These are phyloP conservation scores for Phalacrocorax brasilianus DNA, from an alignment of 2,113 vertebrate genomes.

Conservation along the genomic window DNA sequence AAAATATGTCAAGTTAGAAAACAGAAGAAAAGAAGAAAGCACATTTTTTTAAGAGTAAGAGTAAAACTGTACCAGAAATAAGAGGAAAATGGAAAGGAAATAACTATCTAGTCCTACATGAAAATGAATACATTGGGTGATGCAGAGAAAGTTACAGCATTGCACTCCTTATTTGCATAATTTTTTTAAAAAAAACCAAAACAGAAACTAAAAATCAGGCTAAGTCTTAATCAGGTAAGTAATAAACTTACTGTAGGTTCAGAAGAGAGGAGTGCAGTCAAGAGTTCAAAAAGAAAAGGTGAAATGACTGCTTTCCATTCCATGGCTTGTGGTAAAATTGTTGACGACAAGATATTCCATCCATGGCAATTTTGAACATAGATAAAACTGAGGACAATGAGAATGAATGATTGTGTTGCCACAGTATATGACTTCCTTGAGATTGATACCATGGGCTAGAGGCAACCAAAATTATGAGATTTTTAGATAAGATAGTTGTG, in stretches of 20 bases:
- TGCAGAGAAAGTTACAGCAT: neutral
- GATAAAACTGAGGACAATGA: neutral
- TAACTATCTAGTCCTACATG: neutral
- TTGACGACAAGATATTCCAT: neutral
- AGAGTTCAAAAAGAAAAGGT: neutral
- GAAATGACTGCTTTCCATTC: neutral
- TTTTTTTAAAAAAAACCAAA: neutral
- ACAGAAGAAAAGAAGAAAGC: neutral
- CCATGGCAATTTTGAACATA: neutral
- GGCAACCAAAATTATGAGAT: neutral
- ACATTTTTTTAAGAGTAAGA: neutral
- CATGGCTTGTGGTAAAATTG: neutral
- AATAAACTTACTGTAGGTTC: neutral
- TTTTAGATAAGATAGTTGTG: neutral
- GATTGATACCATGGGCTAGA: neutral
- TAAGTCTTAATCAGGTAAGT: neutral
- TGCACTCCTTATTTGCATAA: neutral
- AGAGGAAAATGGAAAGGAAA: neutral
- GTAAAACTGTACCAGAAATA: neutral
- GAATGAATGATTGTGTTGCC: neutral
- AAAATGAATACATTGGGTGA: neutral
- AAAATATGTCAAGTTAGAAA: neutral
- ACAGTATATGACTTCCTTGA: neutral
- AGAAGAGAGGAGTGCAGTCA: neutral
- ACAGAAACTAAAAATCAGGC: neutral